Percentiles rank a stretch among this genome's conserved stretches.
Evolutionary conservation across 2,888 invertebrate genomes (phyloP).

Genomic region (Ectobius pallidus): DNA sequence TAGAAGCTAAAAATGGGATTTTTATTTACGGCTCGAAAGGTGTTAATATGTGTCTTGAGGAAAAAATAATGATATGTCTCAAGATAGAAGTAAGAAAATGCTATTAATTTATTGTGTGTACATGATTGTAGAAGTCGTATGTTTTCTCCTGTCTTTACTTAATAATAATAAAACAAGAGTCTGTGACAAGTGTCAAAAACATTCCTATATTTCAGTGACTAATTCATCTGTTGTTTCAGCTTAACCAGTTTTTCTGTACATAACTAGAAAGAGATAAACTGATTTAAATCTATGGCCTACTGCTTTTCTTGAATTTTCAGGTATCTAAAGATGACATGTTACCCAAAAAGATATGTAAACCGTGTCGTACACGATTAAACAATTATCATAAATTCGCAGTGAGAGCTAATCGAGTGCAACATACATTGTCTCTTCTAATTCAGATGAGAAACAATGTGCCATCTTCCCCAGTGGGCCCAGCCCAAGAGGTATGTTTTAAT

Average conservation of each 20-base stretch:
- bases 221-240: too few species aligned
- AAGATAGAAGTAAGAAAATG: constrained; percentile 38
- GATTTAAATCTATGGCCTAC: too few species aligned
- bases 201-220: too few species aligned
- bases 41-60: constrained; percentile 38
- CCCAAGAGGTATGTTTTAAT: too few species aligned
- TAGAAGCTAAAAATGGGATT: constrained; percentile 39
- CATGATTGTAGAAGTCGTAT: too few species aligned
- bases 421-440: constrained; percentile 35
- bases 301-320: constrained; percentile 25
- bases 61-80: constrained; percentile 39
- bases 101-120: too few species aligned
- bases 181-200: too few species aligned
- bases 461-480: not conserved
- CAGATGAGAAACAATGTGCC: constrained; percentile 20
- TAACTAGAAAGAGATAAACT: too few species aligned
- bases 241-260: too few species aligned
- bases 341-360: constrained; percentile 40
- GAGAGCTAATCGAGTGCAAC: constrained; percentile 39
- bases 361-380: constrained; percentile 37
- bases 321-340: constrained; percentile 40
- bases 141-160: too few species aligned
- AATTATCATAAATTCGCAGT: constrained; percentile 40
- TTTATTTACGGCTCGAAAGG: constrained; percentile 40
- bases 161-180: too few species aligned